Base-by-base conservation (phyloP, 2,113 vertebrate genomes). In the Phrynosoma platyrhinos region DNA sequence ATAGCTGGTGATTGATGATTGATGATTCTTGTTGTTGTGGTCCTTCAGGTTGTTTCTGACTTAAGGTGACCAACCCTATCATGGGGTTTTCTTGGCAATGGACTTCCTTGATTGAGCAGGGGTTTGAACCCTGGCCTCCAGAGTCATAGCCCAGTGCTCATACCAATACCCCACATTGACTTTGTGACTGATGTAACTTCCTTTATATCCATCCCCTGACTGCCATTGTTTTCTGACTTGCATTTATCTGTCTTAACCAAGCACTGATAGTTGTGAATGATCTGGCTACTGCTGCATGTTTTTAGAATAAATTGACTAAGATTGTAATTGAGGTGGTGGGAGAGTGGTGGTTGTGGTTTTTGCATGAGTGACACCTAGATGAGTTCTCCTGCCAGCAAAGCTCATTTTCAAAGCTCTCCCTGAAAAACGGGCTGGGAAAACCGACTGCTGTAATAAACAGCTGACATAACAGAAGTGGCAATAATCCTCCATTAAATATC, bases 401-500 rank as follows among this genome's bases (percentile, higher is more conserved):
- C 68, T 3, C 0, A 40, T 84, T 84, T 85, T 95, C 92, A 85
- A 88, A 82, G 87, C 91, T 85, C 77, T 90, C 89, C 83, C 72
- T 71, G 25, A 76, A 79, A 89, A 40, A 90, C 36, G 93, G 85
- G 84, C 79, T 89, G 92, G 93, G 87, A 87, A 93, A 95, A 53
- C 25, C 88, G 93, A 93, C 86, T 53, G 74, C 92, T 75, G 55
- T 80, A 42, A 89, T 94, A 94, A 96, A 91, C 95, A 97, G 96
- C 96, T 97, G 96, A 95, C 95, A 93, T 86, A 91, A 94, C 95
- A 97, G 92, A 90, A 96, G 95, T 90, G 25, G 90, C 94, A 93
- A 23, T 95, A 96, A 96, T 96, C 95, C 93, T 91, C 94, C 94
- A 91, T 95, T 95, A 96, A 96, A 95, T 85, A 91, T 91, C 96